Conservation (phyloP, 64 coral and sea anemone species). For the Pocillopora verrucosa region DNA sequence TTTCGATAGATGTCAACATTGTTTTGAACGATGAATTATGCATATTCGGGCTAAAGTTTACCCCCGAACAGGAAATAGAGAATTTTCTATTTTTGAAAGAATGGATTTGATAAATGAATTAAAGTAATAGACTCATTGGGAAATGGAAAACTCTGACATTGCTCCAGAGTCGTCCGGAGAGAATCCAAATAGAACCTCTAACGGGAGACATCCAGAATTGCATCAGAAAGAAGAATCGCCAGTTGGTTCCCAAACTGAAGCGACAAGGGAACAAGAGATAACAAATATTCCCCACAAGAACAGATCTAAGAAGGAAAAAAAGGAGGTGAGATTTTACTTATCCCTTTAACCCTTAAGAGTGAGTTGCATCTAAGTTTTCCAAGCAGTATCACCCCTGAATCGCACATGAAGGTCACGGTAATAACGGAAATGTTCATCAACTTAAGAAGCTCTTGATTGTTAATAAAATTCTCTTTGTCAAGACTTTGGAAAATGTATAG, state of each 20-base stretch:
- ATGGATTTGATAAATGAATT: background rate
- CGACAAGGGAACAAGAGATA: background rate
- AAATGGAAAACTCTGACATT: conserved; percentile 25
- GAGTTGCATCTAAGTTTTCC: too few relatives aligned
- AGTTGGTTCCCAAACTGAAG: background rate
- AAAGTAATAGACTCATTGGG: background rate
- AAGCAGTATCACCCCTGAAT: too few relatives aligned
- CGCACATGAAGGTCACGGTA: too few relatives aligned
- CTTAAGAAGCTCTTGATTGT: too few relatives aligned
- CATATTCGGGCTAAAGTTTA: background rate
- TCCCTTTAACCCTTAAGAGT: background rate
- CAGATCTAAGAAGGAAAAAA: background rate
- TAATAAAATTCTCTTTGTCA: too few relatives aligned
- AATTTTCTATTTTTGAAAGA: background rate
- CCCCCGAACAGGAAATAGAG: background rate
- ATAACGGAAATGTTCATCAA: too few relatives aligned
- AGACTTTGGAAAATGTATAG: too few relatives aligned
- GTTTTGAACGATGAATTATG: background rate
- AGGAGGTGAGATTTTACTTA: conserved; percentile 9
- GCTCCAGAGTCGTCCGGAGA: background rate
- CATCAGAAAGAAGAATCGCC: background rate
- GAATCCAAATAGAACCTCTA: background rate
- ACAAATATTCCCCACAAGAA: background rate
- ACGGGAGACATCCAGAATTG: background rate
- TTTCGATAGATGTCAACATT: background rate